phyloP scores from a whole-genome alignment of 2,888 invertebrate genomes.

The Dryococelus australis region DNA sequence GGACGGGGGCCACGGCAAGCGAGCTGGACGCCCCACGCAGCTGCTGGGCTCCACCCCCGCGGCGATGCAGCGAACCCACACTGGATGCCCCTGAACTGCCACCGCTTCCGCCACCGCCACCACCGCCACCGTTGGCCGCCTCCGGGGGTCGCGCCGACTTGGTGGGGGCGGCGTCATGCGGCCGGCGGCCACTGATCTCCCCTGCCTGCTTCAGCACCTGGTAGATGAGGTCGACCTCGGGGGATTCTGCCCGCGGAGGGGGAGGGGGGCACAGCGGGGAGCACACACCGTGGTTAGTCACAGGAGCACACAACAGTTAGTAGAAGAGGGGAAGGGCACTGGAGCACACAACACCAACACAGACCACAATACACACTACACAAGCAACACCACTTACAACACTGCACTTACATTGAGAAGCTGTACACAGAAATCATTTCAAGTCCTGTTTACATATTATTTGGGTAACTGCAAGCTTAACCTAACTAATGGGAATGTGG shows the following conservation, averaged over 20 bases:
- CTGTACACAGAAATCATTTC: too few species aligned
- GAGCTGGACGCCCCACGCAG: constrained; percentile 52
- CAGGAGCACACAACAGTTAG: background rate
- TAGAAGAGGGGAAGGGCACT: constrained; percentile 22
- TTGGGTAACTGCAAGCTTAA: too few species aligned
- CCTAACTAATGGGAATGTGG: too few species aligned
- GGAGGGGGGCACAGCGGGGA: constrained; percentile 23
- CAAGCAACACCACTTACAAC: background rate
- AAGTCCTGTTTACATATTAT: too few species aligned
- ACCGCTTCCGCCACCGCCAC: constrained; percentile 42
- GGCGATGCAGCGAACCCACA: constrained; percentile 39
- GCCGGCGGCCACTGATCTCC: constrained; percentile 68
- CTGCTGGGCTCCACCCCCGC: constrained; percentile 29
- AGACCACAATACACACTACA: constrained; percentile 17
- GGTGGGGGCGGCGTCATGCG: constrained; percentile 55
- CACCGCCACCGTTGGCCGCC: constrained; percentile 44
- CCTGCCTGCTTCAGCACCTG: constrained; percentile 95
- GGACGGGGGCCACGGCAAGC: constrained; percentile 71
- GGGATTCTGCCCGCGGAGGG: constrained; percentile 36
- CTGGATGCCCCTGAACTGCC: constrained; percentile 41
- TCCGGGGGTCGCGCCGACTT: constrained; percentile 25
- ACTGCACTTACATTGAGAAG: too few species aligned
- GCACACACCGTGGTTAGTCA: background rate
- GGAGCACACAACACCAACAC: background rate
- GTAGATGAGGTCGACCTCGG: constrained; percentile 88